A percentile compares a stretch with the other conserved stretches of the same genome.
Conservation (phyloP, 2,888 invertebrate species). For the Limnephilus lunatus region DNA sequence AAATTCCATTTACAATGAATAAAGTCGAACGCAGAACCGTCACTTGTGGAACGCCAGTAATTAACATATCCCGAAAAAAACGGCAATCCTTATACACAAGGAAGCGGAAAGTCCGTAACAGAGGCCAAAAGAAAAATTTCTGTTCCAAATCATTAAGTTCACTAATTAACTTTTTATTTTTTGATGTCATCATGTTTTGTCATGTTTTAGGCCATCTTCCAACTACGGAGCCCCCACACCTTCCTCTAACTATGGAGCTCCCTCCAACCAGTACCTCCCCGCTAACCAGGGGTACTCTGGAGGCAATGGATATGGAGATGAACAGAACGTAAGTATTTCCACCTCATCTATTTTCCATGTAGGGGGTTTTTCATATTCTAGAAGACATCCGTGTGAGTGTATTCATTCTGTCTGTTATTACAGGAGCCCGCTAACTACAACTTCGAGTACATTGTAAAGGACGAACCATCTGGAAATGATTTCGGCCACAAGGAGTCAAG, state of each 20-base stretch:
- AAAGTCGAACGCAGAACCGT: too few species aligned
- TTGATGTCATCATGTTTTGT: too few species aligned
- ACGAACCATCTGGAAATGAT: constrained; percentile 80
- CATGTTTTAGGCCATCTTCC: constrained; percentile 66
- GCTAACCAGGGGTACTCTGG: constrained; percentile 54
- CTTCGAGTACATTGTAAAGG: constrained; percentile 83
- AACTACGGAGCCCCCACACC: constrained; percentile 67
- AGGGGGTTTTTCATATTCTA: fast-evolving
- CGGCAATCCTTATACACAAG: too few species aligned
- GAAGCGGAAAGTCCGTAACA: too few species aligned
- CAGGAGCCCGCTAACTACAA: constrained; percentile 84
- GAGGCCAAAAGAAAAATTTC: too few species aligned
- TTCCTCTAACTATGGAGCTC: constrained; percentile 67
- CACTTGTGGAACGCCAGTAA: too few species aligned
- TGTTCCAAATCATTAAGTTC: too few species aligned
- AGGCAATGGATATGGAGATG: constrained; percentile 67
- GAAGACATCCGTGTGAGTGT: too few species aligned
- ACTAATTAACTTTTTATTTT: background rate
- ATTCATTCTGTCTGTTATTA: background rate
- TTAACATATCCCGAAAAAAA: too few species aligned
- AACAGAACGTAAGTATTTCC: constrained; percentile 68
- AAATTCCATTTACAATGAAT: too few species aligned
- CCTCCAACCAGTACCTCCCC: constrained; percentile 68
- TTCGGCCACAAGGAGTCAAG: constrained; percentile 83
- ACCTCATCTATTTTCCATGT: constrained; percentile 53